Evolutionary conservation across 2,797 vertebrate genomes (phyloP), one percentile per base, ranked within the genome.

Genomic region (Malurus splendens): DNA sequence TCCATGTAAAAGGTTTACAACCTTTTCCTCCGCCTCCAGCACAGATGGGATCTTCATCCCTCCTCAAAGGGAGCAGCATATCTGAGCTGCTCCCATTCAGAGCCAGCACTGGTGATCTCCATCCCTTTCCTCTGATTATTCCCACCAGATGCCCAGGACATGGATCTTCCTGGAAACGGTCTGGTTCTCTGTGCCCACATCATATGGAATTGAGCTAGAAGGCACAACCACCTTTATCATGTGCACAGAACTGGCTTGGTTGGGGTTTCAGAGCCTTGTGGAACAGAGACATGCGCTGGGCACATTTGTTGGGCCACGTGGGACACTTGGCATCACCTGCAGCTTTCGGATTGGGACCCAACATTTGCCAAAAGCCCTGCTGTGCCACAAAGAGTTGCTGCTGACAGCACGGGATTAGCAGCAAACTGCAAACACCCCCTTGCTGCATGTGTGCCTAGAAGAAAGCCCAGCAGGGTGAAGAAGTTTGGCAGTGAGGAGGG

Each of bases 201-300:
- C 6, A 2, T 1, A 6, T 7, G 38, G 56, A 39, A 51, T 27
- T 30, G 33, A 51, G 32, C 32, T 60, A 32, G 51, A 73, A 65
- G 27, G 23, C 8, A 25, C 2, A 14, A 25, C 32, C 24, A 11
- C 67, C 38, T 70, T 65, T 24, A 8, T 23, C 1, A 0, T 1
- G 4, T 2, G 6, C 32, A 16, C 41, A 10, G 55, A 6, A 18
- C 0, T 0, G 45, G 60, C 25, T 59, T 5, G 6, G 7, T 12
- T 39, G 23, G n/a, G 41, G 50, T 73, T 77, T 54, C 6, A 3
- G 32, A 59, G 60, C n/a, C 39, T 3, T 3, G 2, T 10, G 50
- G 38, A 18, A 55, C 18, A 36, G 33, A 47, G 11, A 33, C 32
- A 1, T 1, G 16, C 44, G 28, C n/a, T 12, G 4, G 54, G 51